Percentiles rank a stretch among this genome's conserved stretches.
Conservation (phyloP, 2,113 vertebrate genomes). For the Sceloporus undulatus region DNA sequence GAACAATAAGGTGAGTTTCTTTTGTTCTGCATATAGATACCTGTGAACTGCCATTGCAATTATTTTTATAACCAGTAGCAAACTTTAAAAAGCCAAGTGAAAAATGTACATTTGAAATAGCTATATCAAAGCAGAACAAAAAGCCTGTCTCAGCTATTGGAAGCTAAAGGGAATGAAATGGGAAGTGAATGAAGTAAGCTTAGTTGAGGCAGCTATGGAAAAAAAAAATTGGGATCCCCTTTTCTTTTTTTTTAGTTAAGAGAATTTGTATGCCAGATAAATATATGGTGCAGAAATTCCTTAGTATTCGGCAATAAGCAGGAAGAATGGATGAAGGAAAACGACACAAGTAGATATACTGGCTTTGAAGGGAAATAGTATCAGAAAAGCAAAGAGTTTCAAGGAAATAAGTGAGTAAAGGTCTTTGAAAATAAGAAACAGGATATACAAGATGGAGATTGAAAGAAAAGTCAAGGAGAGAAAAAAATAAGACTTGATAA, state of each 20-base stretch:
- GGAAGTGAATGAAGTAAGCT: background rate
- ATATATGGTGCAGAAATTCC: background rate
- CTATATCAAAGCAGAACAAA: background rate
- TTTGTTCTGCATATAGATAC: background rate
- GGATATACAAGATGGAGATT: background rate
- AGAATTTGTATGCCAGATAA: background rate
- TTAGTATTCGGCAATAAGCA: no score
- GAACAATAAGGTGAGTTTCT: constrained; percentile 88
- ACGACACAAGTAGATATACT: background rate
- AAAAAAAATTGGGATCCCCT: background rate
- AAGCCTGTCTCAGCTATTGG: background rate
- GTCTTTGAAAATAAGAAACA: background rate
- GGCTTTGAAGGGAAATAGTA: no score
- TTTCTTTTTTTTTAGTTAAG: no score
- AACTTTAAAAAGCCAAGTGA: background rate
- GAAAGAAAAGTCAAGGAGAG: background rate
- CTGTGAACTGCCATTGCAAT: background rate
- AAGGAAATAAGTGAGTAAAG: no score
- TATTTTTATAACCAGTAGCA: background rate
- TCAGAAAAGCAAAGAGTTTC: background rate
- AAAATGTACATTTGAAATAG: background rate
- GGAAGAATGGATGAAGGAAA: background rate
- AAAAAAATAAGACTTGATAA: background rate
- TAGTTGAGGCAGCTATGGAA: background rate
- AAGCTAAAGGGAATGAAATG: background rate